phyloP scores from a whole-genome alignment of 2,797 vertebrate species.

The Nasua narica region DNA sequence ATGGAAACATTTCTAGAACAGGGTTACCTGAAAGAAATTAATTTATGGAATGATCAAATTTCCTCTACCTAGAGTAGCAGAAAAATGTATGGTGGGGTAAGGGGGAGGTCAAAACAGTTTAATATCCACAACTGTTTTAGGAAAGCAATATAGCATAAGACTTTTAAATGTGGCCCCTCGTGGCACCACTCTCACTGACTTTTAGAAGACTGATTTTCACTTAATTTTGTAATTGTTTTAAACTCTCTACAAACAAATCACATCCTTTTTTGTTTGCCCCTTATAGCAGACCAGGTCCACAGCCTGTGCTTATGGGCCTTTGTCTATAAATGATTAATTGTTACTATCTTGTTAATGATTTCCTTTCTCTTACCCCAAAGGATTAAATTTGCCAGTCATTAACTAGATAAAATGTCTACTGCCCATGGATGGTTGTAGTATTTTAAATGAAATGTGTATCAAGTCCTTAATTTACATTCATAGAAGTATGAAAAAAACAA shows the following conservation, averaged over 20 bases:
- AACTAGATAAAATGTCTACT: not conserved
- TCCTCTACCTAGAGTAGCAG: not conserved
- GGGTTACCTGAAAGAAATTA: not conserved
- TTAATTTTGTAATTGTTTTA: conserved; percentile 33
- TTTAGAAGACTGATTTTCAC: not conserved
- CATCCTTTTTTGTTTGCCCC: not conserved
- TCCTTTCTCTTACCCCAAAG: not conserved
- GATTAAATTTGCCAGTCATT: not conserved
- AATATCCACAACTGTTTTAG: not conserved
- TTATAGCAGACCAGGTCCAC: not conserved
- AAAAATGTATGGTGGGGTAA: not conserved
- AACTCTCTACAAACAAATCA: not conserved
- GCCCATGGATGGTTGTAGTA: not conserved
- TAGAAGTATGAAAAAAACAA: conserved; percentile 2
- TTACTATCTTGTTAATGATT: not conserved
- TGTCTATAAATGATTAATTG: not conserved
- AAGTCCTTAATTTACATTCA: not conserved
- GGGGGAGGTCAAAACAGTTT: not conserved
- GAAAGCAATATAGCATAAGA: not conserved
- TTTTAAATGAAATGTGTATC: not conserved
- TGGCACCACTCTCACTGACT: not conserved
- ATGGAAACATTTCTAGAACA: not conserved
- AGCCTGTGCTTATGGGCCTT: not conserved
- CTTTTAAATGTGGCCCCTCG: not conserved
- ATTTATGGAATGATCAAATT: not conserved